A percentile compares a stretch with the other conserved stretches of the same genome.
phyloP scores from a whole-genome alignment of 1,140 invertebrate genomes.

The Eufriesea mexicana region DNA sequence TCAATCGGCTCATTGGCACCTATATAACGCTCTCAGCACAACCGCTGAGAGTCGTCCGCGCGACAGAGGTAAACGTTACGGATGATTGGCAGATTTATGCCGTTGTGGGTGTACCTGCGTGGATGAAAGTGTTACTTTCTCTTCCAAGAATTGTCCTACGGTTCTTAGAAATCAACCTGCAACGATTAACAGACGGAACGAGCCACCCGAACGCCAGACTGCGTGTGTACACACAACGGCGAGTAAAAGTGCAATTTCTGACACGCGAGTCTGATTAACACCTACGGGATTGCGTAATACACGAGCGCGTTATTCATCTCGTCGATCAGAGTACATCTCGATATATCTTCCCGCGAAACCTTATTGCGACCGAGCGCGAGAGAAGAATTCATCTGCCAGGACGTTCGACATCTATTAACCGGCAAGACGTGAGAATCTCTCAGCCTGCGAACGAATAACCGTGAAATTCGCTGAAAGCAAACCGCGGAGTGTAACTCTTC shows the following conservation, averaged over 20 bases:
- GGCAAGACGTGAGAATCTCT: conserved; percentile 2
- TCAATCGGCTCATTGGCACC: not conserved
- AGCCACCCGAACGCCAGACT: not conserved
- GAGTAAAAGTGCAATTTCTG: no score
- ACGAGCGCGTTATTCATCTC: no score
- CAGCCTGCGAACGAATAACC: conserved; percentile 10
- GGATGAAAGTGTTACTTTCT: conserved; percentile 28
- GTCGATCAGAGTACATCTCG: no score
- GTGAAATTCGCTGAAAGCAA: conserved; percentile 38
- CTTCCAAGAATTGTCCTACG: conserved; percentile 10
- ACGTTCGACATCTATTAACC: conserved; percentile 5
- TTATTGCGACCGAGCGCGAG: not conserved
- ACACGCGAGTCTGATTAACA: no score
- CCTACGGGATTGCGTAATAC: no score
- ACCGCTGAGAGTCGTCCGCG: no score
- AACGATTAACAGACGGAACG: not conserved
- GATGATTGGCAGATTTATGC: conserved; percentile 33
- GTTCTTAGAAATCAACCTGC: conserved; percentile 16
- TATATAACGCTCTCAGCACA: no score
- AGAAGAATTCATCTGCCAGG: not conserved
- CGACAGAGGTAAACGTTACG: not conserved
- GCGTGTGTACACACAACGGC: no score
- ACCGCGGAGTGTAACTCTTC: not conserved
- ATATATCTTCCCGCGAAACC: no score
- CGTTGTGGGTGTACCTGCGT: conserved; percentile 24